Conservation (phyloP, 2,888 invertebrate genomes). For the Stenichneumon culpator region DNA sequence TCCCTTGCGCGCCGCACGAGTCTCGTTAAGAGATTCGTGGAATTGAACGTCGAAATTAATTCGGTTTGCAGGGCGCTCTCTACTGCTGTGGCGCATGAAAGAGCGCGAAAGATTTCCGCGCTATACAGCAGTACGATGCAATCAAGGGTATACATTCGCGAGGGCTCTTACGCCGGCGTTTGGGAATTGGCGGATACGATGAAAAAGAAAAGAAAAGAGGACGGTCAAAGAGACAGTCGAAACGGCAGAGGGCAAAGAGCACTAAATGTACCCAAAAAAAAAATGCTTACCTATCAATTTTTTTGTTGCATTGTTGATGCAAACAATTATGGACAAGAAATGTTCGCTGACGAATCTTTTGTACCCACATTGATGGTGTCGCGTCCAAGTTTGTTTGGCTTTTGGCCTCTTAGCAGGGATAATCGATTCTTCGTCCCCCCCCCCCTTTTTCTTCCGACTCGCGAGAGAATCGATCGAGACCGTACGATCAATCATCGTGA, state of each 20-base stretch:
- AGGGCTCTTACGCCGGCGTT: neutral
- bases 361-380: slow-evolving; percentile 58
- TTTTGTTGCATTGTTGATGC: neutral
- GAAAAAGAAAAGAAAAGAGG: slow-evolving; percentile 7
- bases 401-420: slow-evolving; percentile 58
- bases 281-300: neutral
- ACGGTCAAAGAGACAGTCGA: neutral
- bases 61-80: slow-evolving; percentile 66
- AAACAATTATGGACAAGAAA: neutral
- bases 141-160: slow-evolving; percentile 34
- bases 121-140: slow-evolving; percentile 36
- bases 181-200: slow-evolving; percentile 7
- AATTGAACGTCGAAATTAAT: slow-evolving; percentile 76
- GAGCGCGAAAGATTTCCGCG: slow-evolving; percentile 20
- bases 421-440: slow-evolving; percentile 58
- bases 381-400: slow-evolving; percentile 64
- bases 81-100: slow-evolving; percentile 41
- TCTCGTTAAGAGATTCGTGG: slow-evolving; percentile 72
- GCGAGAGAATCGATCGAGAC: slow-evolving; percentile 40
- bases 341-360: neutral
- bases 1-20: slow-evolving; percentile 71
- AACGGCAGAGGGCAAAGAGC: slow-evolving; percentile 11
- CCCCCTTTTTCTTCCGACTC: slow-evolving; percentile 7
- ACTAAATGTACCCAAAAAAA: neutral
- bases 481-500: slow-evolving; percentile 56